Evolutionary conservation across 2,797 vertebrate species (phyloP), one percentile per base, ranked within the genome.

Genomic region (Clarias fuscus): DNA sequence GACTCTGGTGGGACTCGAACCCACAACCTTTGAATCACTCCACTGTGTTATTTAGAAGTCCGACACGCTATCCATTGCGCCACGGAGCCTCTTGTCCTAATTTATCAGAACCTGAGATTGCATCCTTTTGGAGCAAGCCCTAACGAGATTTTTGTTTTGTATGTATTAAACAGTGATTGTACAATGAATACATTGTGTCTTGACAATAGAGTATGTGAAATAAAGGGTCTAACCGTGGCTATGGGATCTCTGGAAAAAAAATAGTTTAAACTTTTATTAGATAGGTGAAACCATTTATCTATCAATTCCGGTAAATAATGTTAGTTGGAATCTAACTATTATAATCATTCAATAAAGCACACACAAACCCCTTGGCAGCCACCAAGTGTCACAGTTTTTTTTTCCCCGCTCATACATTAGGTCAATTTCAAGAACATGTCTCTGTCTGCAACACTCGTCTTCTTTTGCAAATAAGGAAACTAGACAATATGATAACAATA

Each of bases 31-130:
- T 96, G 95, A 96, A 96, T 95, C 85, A 82, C 84, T 61, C 0
- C 76, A 79, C 11, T 11, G 58, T 7, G 58, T 17, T 15, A 24
- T 30, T 79, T 97, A 96, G 94, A 97, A 96, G 94, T 95, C 95
- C 95, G 97, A 96, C 96, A 95, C 95, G 96, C 97, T 97, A 97
- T 97, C 96, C 96, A 97, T 97, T 97, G 97, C 96, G 96, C 96
- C 97, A 97, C 96, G 95, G 96, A 97, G 97, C 97, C 96, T 0
- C 17, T 3, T 37, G 18, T 14, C 11, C 14, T 14, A 53, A 53
- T 14, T 53, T 14, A 53, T 53, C 53, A 53, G 53, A 53, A 53
- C 11, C 13, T 53, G 10, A 53, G 48, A 53, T 48, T 11, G 48
- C 48, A 48, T 53, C 10, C 8, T n/a, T 48, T 48, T 10, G 10